Percentiles rank a stretch among this genome's conserved stretches.
Conservation (phyloP, 2,797 vertebrate genomes). For the Carapus acus region DNA sequence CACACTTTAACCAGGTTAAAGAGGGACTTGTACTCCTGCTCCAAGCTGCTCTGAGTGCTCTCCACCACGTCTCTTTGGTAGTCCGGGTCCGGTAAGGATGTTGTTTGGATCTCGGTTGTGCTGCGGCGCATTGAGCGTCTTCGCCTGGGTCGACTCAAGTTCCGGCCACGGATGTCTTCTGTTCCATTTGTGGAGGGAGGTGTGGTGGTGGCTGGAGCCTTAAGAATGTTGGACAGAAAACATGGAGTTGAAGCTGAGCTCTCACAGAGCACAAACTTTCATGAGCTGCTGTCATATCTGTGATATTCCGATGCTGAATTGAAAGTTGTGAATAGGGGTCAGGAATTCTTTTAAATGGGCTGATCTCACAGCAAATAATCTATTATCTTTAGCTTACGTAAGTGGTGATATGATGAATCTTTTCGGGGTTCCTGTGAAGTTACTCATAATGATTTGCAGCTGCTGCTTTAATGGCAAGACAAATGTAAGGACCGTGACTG, state of each 20-base stretch:
- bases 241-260: too few species aligned
- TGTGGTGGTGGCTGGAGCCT: slow-evolving; percentile 10
- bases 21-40: slow-evolving; percentile 69
- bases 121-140: slow-evolving; percentile 56
- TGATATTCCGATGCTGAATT: neutral
- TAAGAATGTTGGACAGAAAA: too few species aligned
- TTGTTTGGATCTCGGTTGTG: slow-evolving; percentile 61
- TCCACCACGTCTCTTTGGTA: slow-evolving; percentile 78
- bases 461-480: too few species aligned
- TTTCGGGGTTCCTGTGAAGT: too few species aligned
- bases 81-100: slow-evolving; percentile 66
- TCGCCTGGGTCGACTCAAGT: slow-evolving; percentile 48
- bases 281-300: too few species aligned
- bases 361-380: too few species aligned
- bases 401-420: too few species aligned
- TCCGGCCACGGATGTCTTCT: slow-evolving; percentile 41
- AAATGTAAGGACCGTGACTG: too few species aligned
- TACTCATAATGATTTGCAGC: neutral
- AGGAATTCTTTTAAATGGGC: too few species aligned
- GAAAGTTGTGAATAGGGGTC: too few species aligned
- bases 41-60: slow-evolving; percentile 70
- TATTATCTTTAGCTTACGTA: too few species aligned
- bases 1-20: slow-evolving; percentile 69
- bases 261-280: too few species aligned
- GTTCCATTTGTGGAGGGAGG: slow-evolving; percentile 23